Evolutionary conservation across 2,888 invertebrate genomes (phyloP).

Genomic region (Mantis religiosa): DNA sequence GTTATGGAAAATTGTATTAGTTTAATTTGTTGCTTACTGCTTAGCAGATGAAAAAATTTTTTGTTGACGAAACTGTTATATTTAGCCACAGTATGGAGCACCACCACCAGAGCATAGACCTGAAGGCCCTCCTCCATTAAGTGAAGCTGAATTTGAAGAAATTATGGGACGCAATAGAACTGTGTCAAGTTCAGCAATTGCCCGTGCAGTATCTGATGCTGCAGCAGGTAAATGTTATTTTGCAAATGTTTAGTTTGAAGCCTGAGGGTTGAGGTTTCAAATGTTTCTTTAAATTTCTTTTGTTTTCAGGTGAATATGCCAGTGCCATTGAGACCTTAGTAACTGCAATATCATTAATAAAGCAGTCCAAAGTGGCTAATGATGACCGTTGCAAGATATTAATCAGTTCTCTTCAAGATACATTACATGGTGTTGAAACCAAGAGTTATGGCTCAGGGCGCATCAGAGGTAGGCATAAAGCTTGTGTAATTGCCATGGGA

Average conservation of each 20-base stretch:
- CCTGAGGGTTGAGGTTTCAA: neutral
- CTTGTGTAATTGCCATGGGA: neutral
- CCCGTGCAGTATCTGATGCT: slow-evolving; percentile 94
- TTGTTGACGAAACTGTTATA: neutral
- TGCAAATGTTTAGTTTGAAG: neutral
- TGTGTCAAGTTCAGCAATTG: slow-evolving; percentile 95
- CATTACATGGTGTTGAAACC: slow-evolving; percentile 93
- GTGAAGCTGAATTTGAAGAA: slow-evolving; percentile 96
- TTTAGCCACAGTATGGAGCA: slow-evolving; percentile 37
- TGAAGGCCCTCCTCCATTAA: slow-evolving; percentile 60
- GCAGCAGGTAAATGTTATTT: slow-evolving; percentile 63
- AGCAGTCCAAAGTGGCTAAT: slow-evolving; percentile 92
- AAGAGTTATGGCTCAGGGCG: slow-evolving; percentile 85
- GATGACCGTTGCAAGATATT: slow-evolving; percentile 98
- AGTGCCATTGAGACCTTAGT: slow-evolving; percentile 98
- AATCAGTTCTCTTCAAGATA: slow-evolving; percentile 94
- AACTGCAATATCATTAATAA: slow-evolving; percentile 96
- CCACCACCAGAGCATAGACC: slow-evolving; percentile 38
- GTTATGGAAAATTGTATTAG: too few species aligned
- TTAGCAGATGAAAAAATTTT: neutral
- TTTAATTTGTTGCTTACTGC: too few species aligned
- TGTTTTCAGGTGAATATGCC: slow-evolving; percentile 75
- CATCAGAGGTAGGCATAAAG: slow-evolving; percentile 47
- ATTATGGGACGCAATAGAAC: slow-evolving; percentile 96
- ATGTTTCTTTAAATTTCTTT: slow-evolving; percentile 14